phyloP scores from a whole-genome alignment of 2,113 vertebrate species.

The Osmerus mordax region DNA sequence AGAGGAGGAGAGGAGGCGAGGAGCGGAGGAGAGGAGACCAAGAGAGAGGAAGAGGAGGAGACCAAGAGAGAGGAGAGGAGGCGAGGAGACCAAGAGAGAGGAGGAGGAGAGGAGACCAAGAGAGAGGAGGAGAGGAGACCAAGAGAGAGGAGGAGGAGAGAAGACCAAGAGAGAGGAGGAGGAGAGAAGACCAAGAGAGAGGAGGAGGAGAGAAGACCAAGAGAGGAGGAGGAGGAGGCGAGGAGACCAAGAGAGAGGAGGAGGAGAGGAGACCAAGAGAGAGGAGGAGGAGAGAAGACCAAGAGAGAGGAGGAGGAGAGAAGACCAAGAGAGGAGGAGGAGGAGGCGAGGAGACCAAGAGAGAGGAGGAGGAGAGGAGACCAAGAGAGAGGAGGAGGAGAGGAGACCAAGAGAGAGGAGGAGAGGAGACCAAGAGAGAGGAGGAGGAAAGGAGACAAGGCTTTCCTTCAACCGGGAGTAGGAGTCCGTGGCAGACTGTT shows the following conservation, averaged over 20 bases:
- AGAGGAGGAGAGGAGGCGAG: background rate
- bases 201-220: background rate
- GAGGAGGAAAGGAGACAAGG: conserved; percentile 3
- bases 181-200: background rate
- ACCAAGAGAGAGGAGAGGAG: background rate
- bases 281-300: background rate
- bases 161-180: background rate
- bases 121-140: background rate
- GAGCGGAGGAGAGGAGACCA: background rate
- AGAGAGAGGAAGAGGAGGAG: background rate
- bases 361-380: background rate
- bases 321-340: background rate
- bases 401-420: background rate
- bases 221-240: background rate
- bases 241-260: conserved; percentile 9
- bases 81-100: background rate
- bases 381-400: background rate
- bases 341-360: conserved; percentile 4
- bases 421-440: conserved; percentile 2
- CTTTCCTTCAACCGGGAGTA: no score
- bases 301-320: conserved; percentile 3
- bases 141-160: conserved; percentile 1
- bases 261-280: background rate
- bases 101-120: background rate
- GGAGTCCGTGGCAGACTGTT: conserved; percentile 11